These are phyloP conservation scores for Thereva nobilitata DNA, from an alignment of 2,888 invertebrate species.

Conservation along the genomic window DNA sequence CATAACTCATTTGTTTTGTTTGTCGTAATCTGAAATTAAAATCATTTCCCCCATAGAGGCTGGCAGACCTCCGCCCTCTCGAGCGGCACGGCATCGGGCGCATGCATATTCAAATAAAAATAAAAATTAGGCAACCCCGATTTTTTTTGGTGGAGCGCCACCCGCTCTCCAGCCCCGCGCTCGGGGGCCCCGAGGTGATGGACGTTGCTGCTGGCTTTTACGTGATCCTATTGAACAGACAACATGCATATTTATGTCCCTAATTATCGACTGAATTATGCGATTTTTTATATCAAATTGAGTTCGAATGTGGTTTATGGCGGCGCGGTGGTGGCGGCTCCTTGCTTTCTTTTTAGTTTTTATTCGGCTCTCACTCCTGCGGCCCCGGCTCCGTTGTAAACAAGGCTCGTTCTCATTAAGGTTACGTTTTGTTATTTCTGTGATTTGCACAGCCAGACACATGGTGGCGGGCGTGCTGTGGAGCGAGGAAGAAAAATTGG, in stretches of 20 bases:
- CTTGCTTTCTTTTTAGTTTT: constrained; percentile 4
- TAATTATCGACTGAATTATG: constrained; percentile 42
- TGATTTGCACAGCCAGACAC: constrained; percentile 38
- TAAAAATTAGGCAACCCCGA: constrained; percentile 38
- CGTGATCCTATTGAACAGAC: constrained; percentile 40
- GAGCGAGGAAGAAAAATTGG: neutral
- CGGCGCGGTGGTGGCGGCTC: neutral
- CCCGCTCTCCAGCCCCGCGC: constrained; percentile 27
- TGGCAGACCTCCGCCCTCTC: constrained; percentile 19
- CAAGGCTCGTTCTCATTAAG: constrained; percentile 32
- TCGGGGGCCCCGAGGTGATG: neutral
- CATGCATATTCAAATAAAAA: constrained; percentile 42
- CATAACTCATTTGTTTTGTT: constrained; percentile 42
- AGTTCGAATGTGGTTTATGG: constrained; percentile 8
- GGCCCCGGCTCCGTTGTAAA: constrained; percentile 6
- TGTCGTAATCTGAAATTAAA: constrained; percentile 44
- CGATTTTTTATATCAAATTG: constrained; percentile 36
- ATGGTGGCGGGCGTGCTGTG: constrained; percentile 1
- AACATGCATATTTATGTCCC: constrained; percentile 43
- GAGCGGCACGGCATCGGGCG: constrained; percentile 2
- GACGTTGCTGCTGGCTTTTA: constrained; percentile 20
- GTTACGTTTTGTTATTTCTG: constrained; percentile 28
- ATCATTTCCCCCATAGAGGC: constrained; percentile 37
- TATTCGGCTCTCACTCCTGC: neutral
- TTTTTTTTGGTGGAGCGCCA: neutral